phyloP scores from a whole-genome alignment of 2,797 vertebrate species.

The Phoebastria nigripes region DNA sequence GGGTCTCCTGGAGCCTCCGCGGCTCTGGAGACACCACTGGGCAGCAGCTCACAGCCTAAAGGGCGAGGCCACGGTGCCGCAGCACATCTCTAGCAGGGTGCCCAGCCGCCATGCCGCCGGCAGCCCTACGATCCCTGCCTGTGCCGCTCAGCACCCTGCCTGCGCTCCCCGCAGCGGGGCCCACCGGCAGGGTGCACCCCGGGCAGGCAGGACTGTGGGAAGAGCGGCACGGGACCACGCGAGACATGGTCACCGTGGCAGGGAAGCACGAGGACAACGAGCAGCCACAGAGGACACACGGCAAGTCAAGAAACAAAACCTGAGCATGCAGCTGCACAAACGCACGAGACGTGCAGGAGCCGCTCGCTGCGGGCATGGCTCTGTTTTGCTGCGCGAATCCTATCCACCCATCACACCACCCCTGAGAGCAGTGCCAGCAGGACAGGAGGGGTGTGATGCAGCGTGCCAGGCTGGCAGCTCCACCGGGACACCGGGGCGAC shows the following conservation, averaged over 20 bases:
- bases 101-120: rapidly evolving
- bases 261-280: background rate
- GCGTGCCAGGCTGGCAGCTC: background rate
- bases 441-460: background rate
- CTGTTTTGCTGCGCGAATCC: background rate
- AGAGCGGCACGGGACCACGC: rapidly evolving
- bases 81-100: background rate
- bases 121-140: background rate
- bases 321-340: rapidly evolving
- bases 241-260: rapidly evolving
- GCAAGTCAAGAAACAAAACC: background rate
- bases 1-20: rapidly evolving
- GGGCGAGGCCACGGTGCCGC: rapidly evolving
- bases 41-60: background rate
- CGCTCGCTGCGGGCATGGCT: background rate
- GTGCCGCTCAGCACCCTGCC: background rate
- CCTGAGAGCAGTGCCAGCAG: background rate
- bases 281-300: background rate
- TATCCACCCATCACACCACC: rapidly evolving
- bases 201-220: background rate
- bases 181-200: rapidly evolving
- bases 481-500: rapidly evolving
- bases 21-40: background rate
- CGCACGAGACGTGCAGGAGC: rapidly evolving
- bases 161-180: background rate